These are phyloP conservation scores for Calameuta pallipes DNA, from an alignment of 2,888 invertebrate species.

Conservation along the genomic window DNA sequence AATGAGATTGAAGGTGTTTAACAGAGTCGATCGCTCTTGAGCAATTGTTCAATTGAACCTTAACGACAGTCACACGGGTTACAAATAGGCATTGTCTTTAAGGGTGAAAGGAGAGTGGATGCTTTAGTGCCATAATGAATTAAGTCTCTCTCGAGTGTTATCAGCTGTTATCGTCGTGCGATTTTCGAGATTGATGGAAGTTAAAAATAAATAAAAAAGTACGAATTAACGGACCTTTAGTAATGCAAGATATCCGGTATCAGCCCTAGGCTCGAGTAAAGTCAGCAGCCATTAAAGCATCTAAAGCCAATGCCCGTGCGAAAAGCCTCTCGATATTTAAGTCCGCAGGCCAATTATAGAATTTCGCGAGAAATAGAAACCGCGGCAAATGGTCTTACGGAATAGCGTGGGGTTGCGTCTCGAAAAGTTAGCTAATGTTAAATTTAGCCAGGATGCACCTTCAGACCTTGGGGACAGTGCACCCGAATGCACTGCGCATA, in stretches of 20 bases:
- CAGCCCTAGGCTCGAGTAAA: not conserved
- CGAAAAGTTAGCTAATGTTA: constrained; percentile 52
- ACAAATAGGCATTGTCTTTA: not conserved
- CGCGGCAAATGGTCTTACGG: constrained; percentile 29
- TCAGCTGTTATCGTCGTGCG: not conserved
- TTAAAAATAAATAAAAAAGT: not conserved
- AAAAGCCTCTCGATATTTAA: not conserved
- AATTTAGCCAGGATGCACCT: constrained; percentile 44
- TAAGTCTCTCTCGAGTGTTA: not conserved
- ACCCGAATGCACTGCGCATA: constrained; percentile 14
- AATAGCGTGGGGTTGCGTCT: constrained; percentile 46
- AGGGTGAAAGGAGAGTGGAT: constrained; percentile 17
- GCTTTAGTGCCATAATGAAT: not conserved
- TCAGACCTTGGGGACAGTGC: constrained; percentile 43
- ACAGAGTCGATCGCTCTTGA: constrained; percentile 34
- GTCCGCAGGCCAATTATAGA: not conserved
- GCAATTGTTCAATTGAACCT: constrained; percentile 58
- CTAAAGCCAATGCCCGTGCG: not conserved
- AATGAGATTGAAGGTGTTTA: constrained; percentile 46
- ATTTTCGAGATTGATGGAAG: not conserved
- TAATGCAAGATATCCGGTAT: too few species aligned
- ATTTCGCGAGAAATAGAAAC: not conserved
- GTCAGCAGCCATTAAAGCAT: not conserved
- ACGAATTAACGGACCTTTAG: too few species aligned
- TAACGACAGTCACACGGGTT: not conserved